Base-by-base conservation (phyloP, 2,113 vertebrate species). In the Pelmatolapia mariae region DNA sequence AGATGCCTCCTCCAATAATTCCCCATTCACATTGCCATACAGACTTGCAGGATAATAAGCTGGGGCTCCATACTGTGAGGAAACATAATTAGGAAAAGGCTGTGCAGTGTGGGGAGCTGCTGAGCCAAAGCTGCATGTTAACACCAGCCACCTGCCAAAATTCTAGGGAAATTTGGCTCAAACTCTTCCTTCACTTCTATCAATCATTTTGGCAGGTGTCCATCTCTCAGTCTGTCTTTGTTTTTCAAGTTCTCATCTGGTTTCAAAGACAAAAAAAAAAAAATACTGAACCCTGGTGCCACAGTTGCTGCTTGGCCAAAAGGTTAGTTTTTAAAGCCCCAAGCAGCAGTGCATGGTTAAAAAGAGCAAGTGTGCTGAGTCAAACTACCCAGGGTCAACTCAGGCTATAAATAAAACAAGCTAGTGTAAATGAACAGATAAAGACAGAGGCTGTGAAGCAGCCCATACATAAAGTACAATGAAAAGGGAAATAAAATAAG, bases 61-160 rank as follows among this genome's bases (percentile, higher is more conserved):
- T 61, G 29, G 47, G 45, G 82, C 86, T 91, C 83, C 81, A 79
- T 53, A 83, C 86, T 66, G 89, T 1, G 82, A 89, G 82, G 24
- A 81, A 83, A 82, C 59, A 57, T 87, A 89, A 91, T 94, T 86
- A 93, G 86, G 85, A 56, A 24, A 89, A 73, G 63, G 82, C 82
- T 87, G 82, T 33, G 84, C 85, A 82, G 81, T 85, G 90, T 68
- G 87, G n/a, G 83, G 85, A 78, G 82, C 80, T 47, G 66, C 80
- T 43, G 68, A 87, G 80, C 71, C 71, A 29, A 83, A 61, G 82
- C 53, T 89, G 89, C 81, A 91, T 83, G 53, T 92, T 89, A 89
- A 87, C 91, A 68, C 71, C 80, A 83, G 79, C 61, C 91, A 92
- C 89, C 89, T 94, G 93, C 88, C 87, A 89, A 89, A 88, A 86